Base-by-base conservation (phyloP, 2,113 vertebrate genomes). In the Rhodinocichla rosea region DNA sequence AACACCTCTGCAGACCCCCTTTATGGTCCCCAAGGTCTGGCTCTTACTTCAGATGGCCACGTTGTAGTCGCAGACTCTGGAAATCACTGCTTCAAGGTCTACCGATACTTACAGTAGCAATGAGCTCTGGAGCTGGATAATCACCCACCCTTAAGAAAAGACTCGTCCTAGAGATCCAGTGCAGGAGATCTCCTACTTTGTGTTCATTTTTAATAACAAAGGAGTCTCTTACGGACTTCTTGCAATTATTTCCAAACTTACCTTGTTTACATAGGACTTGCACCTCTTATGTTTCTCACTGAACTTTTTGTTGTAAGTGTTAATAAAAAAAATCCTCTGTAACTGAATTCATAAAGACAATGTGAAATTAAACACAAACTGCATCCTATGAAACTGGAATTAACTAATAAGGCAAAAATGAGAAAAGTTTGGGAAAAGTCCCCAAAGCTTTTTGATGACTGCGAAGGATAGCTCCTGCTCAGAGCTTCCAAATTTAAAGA, bases 21-120 rank as follows among this genome's bases (percentile, higher is more conserved):
- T 57, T 99, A 99, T 2, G 99, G 99, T 73, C 99, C 99, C 2
- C 99, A 99, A 97, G 99, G 99, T 71, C 98, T 99, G 96, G 99
- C 99, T 26, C 98, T 99, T 62, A 99, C 99, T 91, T 99, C 99
- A 18, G 99, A 99, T 6, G 99, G 99, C 94, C 99, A 99, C 2
- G 99, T 99, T 45, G 99, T 99, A 92, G 99, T 99, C 27, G 99
- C 99, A 77, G 99, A 99, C 98, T 99, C 99, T 84, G 99, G 99
- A 90, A 99, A 99, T 98, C 99, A 99, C 95, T 99, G 99, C 97
- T 99, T 99, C 97, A 99, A 99, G 98, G 98, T 99, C 89, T 99
- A 99, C 94, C 99, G 99, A 92, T 99, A 99, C 95, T 98, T 99
- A 78, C 99, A 99, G 97, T 99, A 98, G 98, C 90, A 53, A 65